A percentile compares a stretch with the other conserved stretches of the same genome.
Evolutionary conservation across 2,888 invertebrate species (phyloP).

Genomic region (Diachrysia chrysitis): DNA sequence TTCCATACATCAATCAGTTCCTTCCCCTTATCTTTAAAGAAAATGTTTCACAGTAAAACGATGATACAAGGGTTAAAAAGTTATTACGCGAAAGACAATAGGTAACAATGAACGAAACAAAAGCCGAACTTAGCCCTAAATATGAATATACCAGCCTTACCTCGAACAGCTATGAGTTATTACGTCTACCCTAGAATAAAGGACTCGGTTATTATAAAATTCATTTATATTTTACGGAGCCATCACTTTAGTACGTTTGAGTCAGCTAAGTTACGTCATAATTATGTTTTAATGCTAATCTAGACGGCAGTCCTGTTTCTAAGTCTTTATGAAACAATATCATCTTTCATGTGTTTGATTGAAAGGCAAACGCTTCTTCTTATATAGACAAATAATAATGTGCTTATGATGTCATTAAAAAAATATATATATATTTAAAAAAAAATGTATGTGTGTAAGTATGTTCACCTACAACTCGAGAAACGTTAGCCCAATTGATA

Average conservation of each 20-base stretch:
- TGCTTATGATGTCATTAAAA: too few species aligned
- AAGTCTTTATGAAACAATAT: neutral
- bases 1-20: constrained; percentile 82
- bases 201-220: constrained; percentile 55
- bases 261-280: constrained; percentile 2
- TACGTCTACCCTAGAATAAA: constrained; percentile 39
- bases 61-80: constrained; percentile 57
- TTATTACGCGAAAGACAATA: constrained; percentile 55
- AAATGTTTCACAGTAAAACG: constrained; percentile 37
- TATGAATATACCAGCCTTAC: constrained; percentile 53
- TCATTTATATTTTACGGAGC: constrained; percentile 44
- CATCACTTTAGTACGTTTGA: constrained; percentile 33
- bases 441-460: too few species aligned
- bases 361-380: too few species aligned
- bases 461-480: too few species aligned
- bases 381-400: too few species aligned
- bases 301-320: neutral
- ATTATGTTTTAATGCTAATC: neutral
- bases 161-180: constrained; percentile 45
- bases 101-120: constrained; percentile 57
- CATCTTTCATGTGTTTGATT: too few species aligned
- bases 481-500: too few species aligned
- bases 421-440: too few species aligned
- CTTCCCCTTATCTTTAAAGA: constrained; percentile 26
- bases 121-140: constrained; percentile 51